Percentiles rank a stretch among this genome's conserved stretches.
These are phyloP conservation scores for Leucozona laternaria DNA, from an alignment of 2,888 invertebrate species.

Conservation along the genomic window DNA sequence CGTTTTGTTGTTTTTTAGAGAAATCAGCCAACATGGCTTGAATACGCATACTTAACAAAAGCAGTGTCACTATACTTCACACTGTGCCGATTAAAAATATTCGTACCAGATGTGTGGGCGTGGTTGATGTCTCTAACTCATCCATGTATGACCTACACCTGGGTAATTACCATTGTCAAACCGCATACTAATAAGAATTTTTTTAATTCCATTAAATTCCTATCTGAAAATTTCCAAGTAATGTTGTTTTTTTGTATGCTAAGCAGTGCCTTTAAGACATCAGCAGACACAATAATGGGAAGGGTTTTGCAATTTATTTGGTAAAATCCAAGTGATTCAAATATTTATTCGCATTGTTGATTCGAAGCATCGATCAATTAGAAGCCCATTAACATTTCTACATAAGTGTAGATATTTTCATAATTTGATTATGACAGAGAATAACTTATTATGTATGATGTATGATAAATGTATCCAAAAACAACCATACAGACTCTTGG, in stretches of 20 bases:
- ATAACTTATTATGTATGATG: slow-evolving; percentile 9
- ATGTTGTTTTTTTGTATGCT: background rate
- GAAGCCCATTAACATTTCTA: slow-evolving; percentile 25
- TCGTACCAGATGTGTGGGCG: slow-evolving; percentile 52
- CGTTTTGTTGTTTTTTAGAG: slow-evolving; percentile 49
- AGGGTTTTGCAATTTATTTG: slow-evolving; percentile 33
- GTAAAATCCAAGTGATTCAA: background rate
- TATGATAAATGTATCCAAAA: slow-evolving; percentile 12
- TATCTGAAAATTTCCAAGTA: background rate
- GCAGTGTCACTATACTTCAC: slow-evolving; percentile 43
- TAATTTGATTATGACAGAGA: slow-evolving; percentile 20
- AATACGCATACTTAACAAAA: background rate
- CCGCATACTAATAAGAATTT: slow-evolving; percentile 61
- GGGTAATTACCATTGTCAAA: slow-evolving; percentile 53
- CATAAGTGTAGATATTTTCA: background rate
- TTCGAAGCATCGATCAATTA: slow-evolving; percentile 34
- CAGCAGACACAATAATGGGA: background rate
- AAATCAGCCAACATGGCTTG: slow-evolving; percentile 36
- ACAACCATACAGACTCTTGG: background rate
- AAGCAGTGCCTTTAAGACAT: background rate
- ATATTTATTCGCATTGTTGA: slow-evolving; percentile 20
- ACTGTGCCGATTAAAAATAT: slow-evolving; percentile 65
- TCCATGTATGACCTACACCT: slow-evolving; percentile 53
- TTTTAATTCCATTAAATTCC: slow-evolving; percentile 21
- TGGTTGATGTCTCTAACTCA: slow-evolving; percentile 50